Conservation (phyloP, 1,140 invertebrate species). For the Argopecten irradians region DNA sequence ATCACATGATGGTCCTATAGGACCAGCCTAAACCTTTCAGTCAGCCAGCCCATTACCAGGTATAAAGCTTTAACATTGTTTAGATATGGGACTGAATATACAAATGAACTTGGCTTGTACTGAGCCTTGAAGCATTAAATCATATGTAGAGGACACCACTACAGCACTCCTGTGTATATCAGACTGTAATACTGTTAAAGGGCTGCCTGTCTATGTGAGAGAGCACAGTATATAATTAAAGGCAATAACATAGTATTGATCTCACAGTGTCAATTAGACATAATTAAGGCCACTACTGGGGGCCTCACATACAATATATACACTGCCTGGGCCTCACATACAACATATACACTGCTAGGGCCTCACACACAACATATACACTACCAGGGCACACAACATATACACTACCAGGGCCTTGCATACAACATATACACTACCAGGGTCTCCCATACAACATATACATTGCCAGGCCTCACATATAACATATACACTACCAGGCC, state of each 20-base stretch:
- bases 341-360: too few relatives aligned
- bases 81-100: background rate
- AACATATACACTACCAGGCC: too few relatives aligned
- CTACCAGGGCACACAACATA: too few relatives aligned
- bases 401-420: too few relatives aligned
- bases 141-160: background rate
- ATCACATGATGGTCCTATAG: background rate
- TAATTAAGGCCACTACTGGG: too few relatives aligned
- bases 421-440: too few relatives aligned
- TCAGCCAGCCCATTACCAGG: background rate
- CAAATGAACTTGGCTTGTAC: constrained; percentile 6
- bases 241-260: background rate
- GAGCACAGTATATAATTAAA: background rate
- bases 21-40: background rate
- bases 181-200: background rate
- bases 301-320: too few relatives aligned
- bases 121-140: constrained; percentile 4
- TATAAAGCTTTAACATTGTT: background rate
- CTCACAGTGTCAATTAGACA: too few relatives aligned
- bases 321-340: too few relatives aligned
- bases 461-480: too few relatives aligned
- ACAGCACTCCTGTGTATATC: constrained; percentile 21
- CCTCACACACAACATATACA: too few relatives aligned
- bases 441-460: too few relatives aligned
- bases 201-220: background rate